phyloP scores from a whole-genome alignment of 2,797 vertebrate genomes.

The Gephyroberyx darwinii region DNA sequence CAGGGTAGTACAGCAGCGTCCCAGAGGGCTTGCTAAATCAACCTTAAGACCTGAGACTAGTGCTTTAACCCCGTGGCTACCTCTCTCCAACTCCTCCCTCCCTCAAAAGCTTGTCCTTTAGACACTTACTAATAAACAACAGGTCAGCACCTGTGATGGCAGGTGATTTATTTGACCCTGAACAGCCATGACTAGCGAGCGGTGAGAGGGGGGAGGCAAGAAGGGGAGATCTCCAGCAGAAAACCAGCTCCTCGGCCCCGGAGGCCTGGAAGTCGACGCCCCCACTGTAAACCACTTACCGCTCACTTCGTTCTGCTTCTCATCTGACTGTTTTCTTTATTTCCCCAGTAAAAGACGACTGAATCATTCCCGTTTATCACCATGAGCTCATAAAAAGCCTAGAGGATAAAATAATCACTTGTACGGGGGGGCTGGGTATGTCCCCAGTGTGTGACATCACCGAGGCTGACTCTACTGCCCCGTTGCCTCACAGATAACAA shows the following conservation, averaged over 20 bases:
- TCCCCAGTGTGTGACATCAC: constrained; percentile 70
- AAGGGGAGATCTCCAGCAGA: constrained; percentile 63
- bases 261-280: constrained; percentile 76
- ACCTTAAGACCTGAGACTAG: constrained; percentile 72
- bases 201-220: constrained; percentile 48
- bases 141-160: constrained; percentile 82
- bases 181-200: constrained; percentile 64
- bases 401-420: constrained; percentile 73
- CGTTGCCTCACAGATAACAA: constrained; percentile 19
- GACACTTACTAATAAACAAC: constrained; percentile 82
- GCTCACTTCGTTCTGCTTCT: constrained; percentile 77
- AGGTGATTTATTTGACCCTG: constrained; percentile 81
- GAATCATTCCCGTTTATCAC: constrained; percentile 73
- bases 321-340: constrained; percentile 77
- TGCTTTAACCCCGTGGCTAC: constrained; percentile 75
- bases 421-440: constrained; percentile 22
- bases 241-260: constrained; percentile 64
- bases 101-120: constrained; percentile 73
- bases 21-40: constrained; percentile 76
- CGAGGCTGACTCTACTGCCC: constrained; percentile 24
- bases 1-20: constrained; percentile 72
- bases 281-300: constrained; percentile 79
- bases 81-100: constrained; percentile 64
- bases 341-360: constrained; percentile 68
- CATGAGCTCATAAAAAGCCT: constrained; percentile 74